A percentile compares a stretch with the other conserved stretches of the same genome.
Conservation (phyloP, 2,113 vertebrate genomes). For the Carassius carassius region DNA sequence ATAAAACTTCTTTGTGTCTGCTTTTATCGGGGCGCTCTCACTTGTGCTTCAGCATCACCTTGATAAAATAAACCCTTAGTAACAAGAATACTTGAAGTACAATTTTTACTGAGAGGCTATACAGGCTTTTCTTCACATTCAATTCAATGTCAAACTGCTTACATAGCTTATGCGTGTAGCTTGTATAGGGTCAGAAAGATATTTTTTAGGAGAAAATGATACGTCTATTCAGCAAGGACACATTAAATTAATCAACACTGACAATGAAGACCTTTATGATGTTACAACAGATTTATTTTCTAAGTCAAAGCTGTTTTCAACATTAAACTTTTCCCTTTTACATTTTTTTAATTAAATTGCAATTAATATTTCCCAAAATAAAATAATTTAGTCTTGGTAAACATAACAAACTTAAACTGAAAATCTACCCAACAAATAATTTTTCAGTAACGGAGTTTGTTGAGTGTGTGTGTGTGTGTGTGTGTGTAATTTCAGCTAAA, state of each 20-base stretch:
- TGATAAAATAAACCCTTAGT: not conserved
- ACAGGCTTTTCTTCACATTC: not conserved
- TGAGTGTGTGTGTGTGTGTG: not conserved
- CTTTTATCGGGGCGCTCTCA: not conserved
- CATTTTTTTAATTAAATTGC: not conserved
- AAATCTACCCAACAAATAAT: not conserved
- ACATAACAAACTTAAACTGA: not conserved
- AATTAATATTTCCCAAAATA: not conserved
- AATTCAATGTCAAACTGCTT: not conserved
- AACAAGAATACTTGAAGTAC: not conserved
- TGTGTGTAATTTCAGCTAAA: constrained; percentile 27
- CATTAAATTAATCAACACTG: not conserved
- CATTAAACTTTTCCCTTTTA: not conserved
- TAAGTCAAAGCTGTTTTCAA: not conserved
- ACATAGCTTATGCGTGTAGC: not conserved
- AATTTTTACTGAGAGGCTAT: not conserved
- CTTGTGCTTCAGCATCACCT: not conserved
- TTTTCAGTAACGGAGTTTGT: not conserved
- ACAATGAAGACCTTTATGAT: not conserved
- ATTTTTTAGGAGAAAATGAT: not conserved
- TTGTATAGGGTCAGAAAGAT: not conserved
- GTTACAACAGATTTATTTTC: not conserved
- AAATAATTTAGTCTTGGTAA: not conserved
- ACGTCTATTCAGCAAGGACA: not conserved
- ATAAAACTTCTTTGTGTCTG: not conserved